Conservation (phyloP, 1,140 invertebrate species). For the Drosophila grimshawi region DNA sequence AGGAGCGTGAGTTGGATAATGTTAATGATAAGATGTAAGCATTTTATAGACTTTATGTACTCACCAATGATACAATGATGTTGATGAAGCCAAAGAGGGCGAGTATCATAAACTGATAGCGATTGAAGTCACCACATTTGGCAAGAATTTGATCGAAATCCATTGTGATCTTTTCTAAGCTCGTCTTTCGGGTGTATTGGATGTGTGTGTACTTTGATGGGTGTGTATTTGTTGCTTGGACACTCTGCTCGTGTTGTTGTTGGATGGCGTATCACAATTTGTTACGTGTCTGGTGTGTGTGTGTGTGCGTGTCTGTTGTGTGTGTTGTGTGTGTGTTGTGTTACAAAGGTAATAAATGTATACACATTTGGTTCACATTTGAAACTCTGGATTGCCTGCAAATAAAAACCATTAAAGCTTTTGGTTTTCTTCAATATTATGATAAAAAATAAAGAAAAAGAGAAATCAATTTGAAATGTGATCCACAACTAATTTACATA, state of each 20-base stretch:
- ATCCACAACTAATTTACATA: slow-evolving; percentile 2
- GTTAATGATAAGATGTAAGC: not conserved
- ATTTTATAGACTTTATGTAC: slow-evolving; percentile 9
- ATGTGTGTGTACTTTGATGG: slow-evolving; percentile 24
- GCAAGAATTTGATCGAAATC: slow-evolving; percentile 87
- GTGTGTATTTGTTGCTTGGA: not conserved
- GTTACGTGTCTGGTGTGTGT: slow-evolving; percentile 28
- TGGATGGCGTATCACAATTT: slow-evolving; percentile 33
- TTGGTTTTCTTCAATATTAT: too few relatives aligned
- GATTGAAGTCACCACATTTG: slow-evolving; percentile 87
- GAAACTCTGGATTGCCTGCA: slow-evolving; percentile 53
- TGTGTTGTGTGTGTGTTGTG: slow-evolving; percentile 36
- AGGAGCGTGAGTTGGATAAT: not conserved
- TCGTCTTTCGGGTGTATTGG: slow-evolving; percentile 11
- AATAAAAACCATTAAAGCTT: not conserved
- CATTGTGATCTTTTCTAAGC: slow-evolving; percentile 58
- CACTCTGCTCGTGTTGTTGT: slow-evolving; percentile 2
- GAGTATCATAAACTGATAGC: slow-evolving; percentile 87
- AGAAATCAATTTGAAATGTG: too few relatives aligned
- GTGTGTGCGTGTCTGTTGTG: slow-evolving; percentile 24
- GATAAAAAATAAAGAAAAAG: slow-evolving; percentile 2
- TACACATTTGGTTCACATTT: slow-evolving; percentile 60
- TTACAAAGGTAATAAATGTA: slow-evolving; percentile 32
- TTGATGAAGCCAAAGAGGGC: slow-evolving; percentile 86
- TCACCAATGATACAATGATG: slow-evolving; percentile 85